Evolutionary conservation across 2,113 vertebrate genomes (phyloP), one percentile per base, ranked within the genome.

Genomic region (Rattus norvegicus): DNA sequence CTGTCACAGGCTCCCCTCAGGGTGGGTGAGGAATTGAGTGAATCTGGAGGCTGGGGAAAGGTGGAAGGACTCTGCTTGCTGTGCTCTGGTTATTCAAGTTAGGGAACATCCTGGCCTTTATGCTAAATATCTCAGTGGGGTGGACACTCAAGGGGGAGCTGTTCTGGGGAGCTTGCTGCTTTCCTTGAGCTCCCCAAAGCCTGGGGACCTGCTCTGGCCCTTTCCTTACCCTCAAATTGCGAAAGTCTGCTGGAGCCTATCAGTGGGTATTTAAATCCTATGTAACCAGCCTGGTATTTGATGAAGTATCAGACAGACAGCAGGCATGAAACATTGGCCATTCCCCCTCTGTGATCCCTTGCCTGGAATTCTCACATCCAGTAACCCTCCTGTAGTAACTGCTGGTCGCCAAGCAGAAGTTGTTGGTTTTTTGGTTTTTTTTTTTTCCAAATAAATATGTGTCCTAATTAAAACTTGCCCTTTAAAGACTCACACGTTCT

Each of bases 381-480:
- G 95, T 97, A 98, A 98, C 67, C 92, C 84, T 98, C 95, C 98
- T 95, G 95, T 97, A 97, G 95, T 93, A 98, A 97, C 95, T 93
- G 96, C 95, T 97, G 92, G 96, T 97, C 97, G 96, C 92, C 65
- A 92, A 98, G 97, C 90, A 95, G 54, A 77, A 97, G 95, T 95
- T 95, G 54, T 95, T 84, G 12, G 94, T 49, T 49, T 43, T 10
- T 1, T 43, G 43, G 43, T 43, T n/a, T 36, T 98, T 96, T 97
- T 96, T 95, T 98, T 96, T 97, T 96, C 95, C 98, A 97, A 98
- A 98, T 97, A 98, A 95, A 98, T 97, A 80, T 97, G 96, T 98
- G 98, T 98, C 95, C 97, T 96, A 98, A 98, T 98, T 98, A 98
- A 98, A 98, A 98, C 85, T 97, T 98, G 95, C 95, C 96, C 97